phyloP scores from a whole-genome alignment of 2,888 invertebrate species.

The Drosophila nigritarsus region DNA sequence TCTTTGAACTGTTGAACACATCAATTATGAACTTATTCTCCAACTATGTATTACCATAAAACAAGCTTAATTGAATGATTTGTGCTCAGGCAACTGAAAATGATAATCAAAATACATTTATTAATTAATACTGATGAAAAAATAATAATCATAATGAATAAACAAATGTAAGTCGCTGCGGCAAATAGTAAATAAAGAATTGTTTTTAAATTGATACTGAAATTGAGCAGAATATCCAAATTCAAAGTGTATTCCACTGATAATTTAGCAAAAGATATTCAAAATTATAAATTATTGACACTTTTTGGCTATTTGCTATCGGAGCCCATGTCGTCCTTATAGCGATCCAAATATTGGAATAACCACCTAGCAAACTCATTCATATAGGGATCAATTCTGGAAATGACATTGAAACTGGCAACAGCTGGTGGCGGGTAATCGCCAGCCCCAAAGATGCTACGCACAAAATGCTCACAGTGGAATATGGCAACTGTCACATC shows the following conservation, averaged over 20 bases:
- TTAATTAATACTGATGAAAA: conserved; percentile 26
- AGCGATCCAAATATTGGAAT: conserved; percentile 67
- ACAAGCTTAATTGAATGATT: conserved; percentile 27
- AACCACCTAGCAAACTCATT: conserved; percentile 80
- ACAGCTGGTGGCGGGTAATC: conserved; percentile 72
- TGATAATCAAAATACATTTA: conserved; percentile 59
- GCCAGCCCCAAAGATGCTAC: conserved; percentile 72
- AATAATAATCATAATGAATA: conserved; percentile 1
- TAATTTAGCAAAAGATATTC: neutral
- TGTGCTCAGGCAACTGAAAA: conserved; percentile 65
- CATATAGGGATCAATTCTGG: conserved; percentile 78
- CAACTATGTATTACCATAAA: conserved; percentile 15
- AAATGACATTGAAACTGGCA: conserved; percentile 67
- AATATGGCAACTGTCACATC: conserved; percentile 82
- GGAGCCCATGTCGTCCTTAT: conserved; percentile 21
- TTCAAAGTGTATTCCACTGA: neutral
- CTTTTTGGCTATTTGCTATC: conserved; percentile 14
- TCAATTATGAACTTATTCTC: neutral
- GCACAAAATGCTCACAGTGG: conserved; percentile 81
- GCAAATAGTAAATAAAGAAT: conserved; percentile 59
- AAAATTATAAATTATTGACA: no score
- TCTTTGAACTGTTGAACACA: neutral
- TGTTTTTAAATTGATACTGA: conserved; percentile 49
- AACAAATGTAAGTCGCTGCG: conserved; percentile 31
- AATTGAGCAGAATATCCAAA: neutral